A percentile compares a stretch with the other conserved stretches of the same genome.
Conservation (phyloP, 2,113 vertebrate genomes). For the Alouatta palliata region DNA sequence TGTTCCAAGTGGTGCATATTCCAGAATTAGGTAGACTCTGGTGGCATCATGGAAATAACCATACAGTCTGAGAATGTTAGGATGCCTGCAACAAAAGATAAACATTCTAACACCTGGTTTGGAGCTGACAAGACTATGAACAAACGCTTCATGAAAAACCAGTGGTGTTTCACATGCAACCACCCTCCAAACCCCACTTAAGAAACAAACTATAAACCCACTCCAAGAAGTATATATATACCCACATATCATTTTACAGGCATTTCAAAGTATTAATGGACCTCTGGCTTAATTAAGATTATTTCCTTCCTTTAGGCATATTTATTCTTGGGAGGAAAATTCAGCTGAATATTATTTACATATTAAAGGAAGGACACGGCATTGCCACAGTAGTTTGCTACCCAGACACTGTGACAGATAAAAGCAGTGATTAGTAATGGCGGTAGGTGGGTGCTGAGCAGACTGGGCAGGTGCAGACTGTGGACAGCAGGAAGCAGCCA, state of each 20-base stretch:
- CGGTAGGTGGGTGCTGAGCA: rapidly evolving
- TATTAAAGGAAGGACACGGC: not conserved
- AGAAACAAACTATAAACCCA: not conserved
- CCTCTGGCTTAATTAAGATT: not conserved
- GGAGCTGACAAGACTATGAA: not conserved
- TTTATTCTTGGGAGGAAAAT: not conserved
- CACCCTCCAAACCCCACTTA: no score
- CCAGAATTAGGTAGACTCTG: constrained; percentile 96
- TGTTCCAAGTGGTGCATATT: constrained; percentile 95
- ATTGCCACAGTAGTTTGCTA: not conserved
- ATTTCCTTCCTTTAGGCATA: not conserved
- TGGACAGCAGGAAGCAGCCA: not conserved
- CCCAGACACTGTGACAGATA: not conserved
- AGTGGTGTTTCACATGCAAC: not conserved
- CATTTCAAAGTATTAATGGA: not conserved
- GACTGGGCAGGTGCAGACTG: not conserved
- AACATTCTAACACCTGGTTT: not conserved
- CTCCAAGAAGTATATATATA: not conserved
- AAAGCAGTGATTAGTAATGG: rapidly evolving
- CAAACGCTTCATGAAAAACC: not conserved
- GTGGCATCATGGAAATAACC: constrained; percentile 96
- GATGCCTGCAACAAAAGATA: constrained; percentile 87
- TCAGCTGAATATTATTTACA: not conserved
- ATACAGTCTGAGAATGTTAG: constrained; percentile 96
- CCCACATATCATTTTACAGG: not conserved